Evolutionary conservation across 1,140 invertebrate species (phyloP).

Genomic region (Nylanderia fulva): DNA sequence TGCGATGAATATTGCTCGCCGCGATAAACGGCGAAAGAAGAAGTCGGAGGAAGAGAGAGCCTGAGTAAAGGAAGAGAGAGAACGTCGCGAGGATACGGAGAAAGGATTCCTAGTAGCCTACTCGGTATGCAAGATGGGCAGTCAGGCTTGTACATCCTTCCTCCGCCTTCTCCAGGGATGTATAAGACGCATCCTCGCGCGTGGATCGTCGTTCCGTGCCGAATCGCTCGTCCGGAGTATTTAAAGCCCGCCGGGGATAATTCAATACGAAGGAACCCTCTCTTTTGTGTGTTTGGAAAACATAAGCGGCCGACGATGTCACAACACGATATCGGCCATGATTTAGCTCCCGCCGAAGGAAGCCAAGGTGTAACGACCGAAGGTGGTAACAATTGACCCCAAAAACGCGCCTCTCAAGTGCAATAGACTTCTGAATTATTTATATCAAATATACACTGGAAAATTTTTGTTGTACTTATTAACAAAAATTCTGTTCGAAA

Average conservation of each 20-base stretch:
- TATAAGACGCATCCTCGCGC: constrained; percentile 62
- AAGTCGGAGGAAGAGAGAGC: constrained; percentile 25
- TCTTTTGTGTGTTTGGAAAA: constrained; percentile 44
- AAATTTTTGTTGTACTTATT: too few species aligned
- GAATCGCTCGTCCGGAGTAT: constrained; percentile 52
- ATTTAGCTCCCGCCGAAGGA: constrained; percentile 31
- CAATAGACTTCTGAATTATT: not conserved
- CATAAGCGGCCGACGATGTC: constrained; percentile 37
- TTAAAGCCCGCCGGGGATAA: constrained; percentile 51
- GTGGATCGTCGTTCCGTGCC: constrained; percentile 63
- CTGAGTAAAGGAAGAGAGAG: constrained; percentile 70
- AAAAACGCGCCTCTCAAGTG: not conserved
- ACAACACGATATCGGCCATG: constrained; percentile 17
- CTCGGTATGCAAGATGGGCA: constrained; percentile 78
- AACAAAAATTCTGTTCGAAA: too few species aligned
- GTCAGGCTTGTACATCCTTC: constrained; percentile 72
- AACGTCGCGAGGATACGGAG: constrained; percentile 75
- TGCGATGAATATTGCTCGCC: constrained; percentile 83
- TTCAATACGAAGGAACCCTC: constrained; percentile 40
- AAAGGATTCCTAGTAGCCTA: constrained; percentile 78
- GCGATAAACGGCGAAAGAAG: constrained; percentile 77
- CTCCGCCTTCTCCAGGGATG: constrained; percentile 55
- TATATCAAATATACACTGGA: too few species aligned
- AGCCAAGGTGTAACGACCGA: constrained; percentile 17
- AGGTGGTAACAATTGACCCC: not conserved